Evolutionary conservation across 2,113 vertebrate genomes (phyloP).

Genomic region (Aleadryas rufinucha): DNA sequence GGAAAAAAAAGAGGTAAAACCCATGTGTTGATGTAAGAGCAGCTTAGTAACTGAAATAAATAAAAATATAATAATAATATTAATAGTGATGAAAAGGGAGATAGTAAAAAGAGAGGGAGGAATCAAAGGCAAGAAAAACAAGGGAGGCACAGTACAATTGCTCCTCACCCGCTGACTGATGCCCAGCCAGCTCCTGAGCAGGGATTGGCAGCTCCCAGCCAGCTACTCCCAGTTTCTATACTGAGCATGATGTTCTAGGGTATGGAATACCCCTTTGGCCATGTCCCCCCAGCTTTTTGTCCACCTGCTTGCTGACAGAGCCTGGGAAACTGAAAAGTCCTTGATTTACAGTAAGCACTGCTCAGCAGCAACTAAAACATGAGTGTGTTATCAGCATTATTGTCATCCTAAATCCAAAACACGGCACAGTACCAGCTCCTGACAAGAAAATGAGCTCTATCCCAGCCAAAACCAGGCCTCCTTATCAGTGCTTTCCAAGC

Average conservation of each 20-base stretch:
- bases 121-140: background rate
- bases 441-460: background rate
- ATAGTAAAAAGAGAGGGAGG: background rate
- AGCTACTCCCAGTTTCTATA: background rate
- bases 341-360: background rate
- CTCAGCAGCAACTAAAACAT: background rate
- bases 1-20: background rate
- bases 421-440: background rate
- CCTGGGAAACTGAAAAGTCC: background rate
- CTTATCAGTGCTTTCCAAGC: background rate
- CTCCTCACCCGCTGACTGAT: fast-evolving
- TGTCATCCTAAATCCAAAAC: background rate
- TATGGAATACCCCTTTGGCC: background rate
- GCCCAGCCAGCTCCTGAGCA: background rate
- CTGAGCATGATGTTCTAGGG: background rate
- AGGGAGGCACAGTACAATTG: background rate
- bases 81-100: background rate
- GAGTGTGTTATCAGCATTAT: background rate
- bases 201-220: background rate
- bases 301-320: background rate
- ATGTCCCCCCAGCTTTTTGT: background rate
- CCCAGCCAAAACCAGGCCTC: background rate
- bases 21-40: background rate
- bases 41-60: background rate
- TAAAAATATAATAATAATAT: background rate